A percentile compares a stretch with the other conserved stretches of the same genome.
Conservation (phyloP, 2,797 vertebrate genomes). For the Erpetoichthys calabaricus region DNA sequence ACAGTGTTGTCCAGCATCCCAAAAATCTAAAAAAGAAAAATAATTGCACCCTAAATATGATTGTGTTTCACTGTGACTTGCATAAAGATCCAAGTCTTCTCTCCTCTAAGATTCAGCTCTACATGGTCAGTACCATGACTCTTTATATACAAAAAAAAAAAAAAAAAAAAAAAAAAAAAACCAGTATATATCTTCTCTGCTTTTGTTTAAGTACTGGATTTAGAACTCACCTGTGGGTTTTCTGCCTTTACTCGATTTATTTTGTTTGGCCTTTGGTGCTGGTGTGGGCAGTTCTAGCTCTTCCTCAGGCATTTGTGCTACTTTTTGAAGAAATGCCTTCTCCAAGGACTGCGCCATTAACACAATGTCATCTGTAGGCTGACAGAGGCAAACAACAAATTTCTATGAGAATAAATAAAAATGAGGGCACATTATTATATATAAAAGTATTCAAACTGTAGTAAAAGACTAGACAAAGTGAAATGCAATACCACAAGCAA, state of each 20-base stretch:
- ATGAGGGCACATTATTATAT: not conserved
- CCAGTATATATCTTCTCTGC: too few relatives aligned
- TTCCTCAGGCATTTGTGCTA: conserved; percentile 85
- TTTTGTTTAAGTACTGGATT: too few relatives aligned
- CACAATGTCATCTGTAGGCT: conserved; percentile 88
- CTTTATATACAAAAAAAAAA: too few relatives aligned
- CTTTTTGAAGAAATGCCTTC: conserved; percentile 86
- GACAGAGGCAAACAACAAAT: not conserved
- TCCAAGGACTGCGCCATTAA: conserved; percentile 90
- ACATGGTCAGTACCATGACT: too few relatives aligned
- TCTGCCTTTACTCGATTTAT: conserved; percentile 61
- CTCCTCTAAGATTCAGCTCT: too few relatives aligned
- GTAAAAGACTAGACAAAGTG: not conserved
- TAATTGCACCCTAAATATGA: too few relatives aligned
- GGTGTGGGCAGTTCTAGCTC: conserved; percentile 71
- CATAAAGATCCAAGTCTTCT: too few relatives aligned
- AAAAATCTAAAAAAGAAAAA: too few relatives aligned
- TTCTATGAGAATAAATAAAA: not conserved
- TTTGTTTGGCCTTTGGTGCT: conserved; percentile 55
- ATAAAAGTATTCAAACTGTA: too few relatives aligned
- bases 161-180: too few relatives aligned
- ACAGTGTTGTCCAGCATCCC: too few relatives aligned
- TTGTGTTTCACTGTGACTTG: too few relatives aligned
- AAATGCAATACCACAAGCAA: not conserved
- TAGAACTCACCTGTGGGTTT: conserved; percentile 37